These are phyloP conservation scores for Caenorhabditis sp. DNA, from an alignment of 2,888 invertebrate genomes.

Conservation along the genomic window DNA sequence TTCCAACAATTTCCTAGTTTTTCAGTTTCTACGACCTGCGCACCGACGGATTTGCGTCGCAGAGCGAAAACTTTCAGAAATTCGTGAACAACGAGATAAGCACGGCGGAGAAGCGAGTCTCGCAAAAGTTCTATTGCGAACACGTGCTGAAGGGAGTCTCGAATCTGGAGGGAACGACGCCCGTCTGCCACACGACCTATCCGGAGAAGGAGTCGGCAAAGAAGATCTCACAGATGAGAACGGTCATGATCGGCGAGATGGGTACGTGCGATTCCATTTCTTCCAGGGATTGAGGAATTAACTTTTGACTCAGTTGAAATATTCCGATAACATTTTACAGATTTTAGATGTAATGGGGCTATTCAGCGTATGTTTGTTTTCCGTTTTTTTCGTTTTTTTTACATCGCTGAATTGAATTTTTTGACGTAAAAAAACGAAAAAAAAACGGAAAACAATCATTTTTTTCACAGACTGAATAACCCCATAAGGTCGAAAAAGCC, in stretches of 20 bases:
- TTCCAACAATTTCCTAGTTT: background rate
- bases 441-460: too few species aligned
- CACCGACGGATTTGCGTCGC: slow-evolving; percentile 45
- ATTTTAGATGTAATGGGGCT: too few species aligned
- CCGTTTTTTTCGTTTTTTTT: too few species aligned
- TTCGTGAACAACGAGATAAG: slow-evolving; percentile 54
- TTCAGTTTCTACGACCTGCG: slow-evolving; percentile 60
- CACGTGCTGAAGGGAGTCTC: slow-evolving; percentile 56
- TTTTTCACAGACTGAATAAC: too few species aligned
- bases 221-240: slow-evolving; percentile 30
- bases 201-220: slow-evolving; percentile 38
- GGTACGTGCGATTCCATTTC: too few species aligned
- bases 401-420: too few species aligned
- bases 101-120: slow-evolving; percentile 21
- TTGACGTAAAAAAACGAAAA: too few species aligned
- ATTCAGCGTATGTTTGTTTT: too few species aligned
- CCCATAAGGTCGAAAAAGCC: too few species aligned
- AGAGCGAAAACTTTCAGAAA: slow-evolving; percentile 34
- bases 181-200: slow-evolving; percentile 59
- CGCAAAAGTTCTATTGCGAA: slow-evolving; percentile 63
- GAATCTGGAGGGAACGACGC: slow-evolving; percentile 39
- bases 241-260: slow-evolving; percentile 50
- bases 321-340: too few species aligned
- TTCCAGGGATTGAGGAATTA: too few species aligned
- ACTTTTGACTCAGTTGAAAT: too few species aligned